Evolutionary conservation across 2,888 invertebrate species (phyloP), one percentile per base, ranked within the genome.

Genomic region (Pardosa pseudoannulata): DNA sequence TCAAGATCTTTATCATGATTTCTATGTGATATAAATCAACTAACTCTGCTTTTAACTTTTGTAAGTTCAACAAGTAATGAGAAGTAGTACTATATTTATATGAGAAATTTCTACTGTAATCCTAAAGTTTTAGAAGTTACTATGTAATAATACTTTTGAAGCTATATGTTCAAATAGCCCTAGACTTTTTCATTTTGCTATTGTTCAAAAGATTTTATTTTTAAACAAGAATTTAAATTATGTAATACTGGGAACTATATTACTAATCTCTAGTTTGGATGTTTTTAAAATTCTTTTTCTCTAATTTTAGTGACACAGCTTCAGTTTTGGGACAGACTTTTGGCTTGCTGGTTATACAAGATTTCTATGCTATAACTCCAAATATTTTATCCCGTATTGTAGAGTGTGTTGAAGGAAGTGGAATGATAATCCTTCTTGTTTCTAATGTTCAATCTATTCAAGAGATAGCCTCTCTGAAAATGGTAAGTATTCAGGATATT

Each of bases 361-460:
- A 98, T 91, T 98, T 98, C 93, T 99, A 99, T 93, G 98, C 98
- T 0, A 91, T 99, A 0, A 99, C 98, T 0, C 99, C 99, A 0
- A 99, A 99, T 92, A 93, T 98, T 87, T 93, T 99, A 91, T 99
- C 99, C 0, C 93, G 99, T 74, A 98, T 99, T 0, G 94, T 99
- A 88, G 99, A 99, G 93, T 99, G 99, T 0, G 97, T 99, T 0
- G 98, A 98, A 93, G 99, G 99, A 28, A 97, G 97, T 79, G 97
- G 97, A n/a, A 93, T 99, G 0, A 94, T 99, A 78, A 90, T 93
- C n/a, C 93, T 99, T 87, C 93, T 99, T 7, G 93, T 99, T n/a
- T 95, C 96, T 90, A 94, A 95, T 0, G 93, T 99, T 91, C 93
- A 94, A 76, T 98, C 98, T 0, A 93, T 99, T 23, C 95, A 96